Conservation (phyloP, 2,113 vertebrate genomes). For the Phrynosoma blainvillii region DNA sequence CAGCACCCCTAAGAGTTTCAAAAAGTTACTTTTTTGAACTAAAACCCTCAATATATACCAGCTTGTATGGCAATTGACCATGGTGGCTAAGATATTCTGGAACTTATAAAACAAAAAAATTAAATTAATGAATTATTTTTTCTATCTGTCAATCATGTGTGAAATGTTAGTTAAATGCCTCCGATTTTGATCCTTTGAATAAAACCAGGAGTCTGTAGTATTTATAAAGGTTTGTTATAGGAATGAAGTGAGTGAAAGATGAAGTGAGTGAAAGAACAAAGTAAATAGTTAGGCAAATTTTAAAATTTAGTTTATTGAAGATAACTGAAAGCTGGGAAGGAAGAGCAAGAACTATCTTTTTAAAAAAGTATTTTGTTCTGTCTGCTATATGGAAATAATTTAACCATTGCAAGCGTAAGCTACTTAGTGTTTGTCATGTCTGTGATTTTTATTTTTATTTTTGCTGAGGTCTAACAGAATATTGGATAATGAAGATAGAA, state of each 20-base stretch:
- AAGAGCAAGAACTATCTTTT: background rate
- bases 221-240: too few relatives aligned
- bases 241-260: background rate
- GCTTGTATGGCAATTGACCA: too few relatives aligned
- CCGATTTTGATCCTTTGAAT: too few relatives aligned
- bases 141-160: too few relatives aligned
- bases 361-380: conserved; percentile 7
- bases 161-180: too few relatives aligned
- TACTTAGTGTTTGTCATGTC: conserved; percentile 33
- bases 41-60: too few relatives aligned
- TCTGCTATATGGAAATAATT: conserved; percentile 13
- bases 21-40: too few relatives aligned
- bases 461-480: conserved; percentile 68
- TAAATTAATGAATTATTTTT: too few relatives aligned
- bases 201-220: too few relatives aligned
- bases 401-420: background rate
- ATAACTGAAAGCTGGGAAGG: background rate
- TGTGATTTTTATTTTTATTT: conserved; percentile 47
- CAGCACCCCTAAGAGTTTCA: too few relatives aligned
- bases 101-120: too few relatives aligned
- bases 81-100: too few relatives aligned
- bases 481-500: conserved; percentile 75
- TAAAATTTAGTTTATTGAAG: conserved; percentile 38
- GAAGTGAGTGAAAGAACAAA: background rate
- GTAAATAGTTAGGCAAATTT: conserved; percentile 9